Conservation (phyloP, 35 echinoderm and acorn worm genomes). For the Chiridota heheva region DNA sequence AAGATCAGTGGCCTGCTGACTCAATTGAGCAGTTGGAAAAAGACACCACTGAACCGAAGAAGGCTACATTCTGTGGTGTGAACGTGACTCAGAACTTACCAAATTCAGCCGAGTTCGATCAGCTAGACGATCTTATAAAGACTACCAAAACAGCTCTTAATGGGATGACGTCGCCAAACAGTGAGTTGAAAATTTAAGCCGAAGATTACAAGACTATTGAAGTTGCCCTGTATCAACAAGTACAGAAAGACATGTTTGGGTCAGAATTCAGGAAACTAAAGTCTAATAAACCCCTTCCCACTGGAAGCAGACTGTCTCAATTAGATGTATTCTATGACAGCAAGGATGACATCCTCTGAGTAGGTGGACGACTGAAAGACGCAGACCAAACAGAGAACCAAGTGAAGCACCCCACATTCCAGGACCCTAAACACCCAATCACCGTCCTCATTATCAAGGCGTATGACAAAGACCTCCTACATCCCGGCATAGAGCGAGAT, state of each 20-base stretch:
- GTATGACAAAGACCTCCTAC: slow-evolving; percentile 15
- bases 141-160: background rate
- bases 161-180: background rate
- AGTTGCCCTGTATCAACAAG: background rate
- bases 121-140: background rate
- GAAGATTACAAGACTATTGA: background rate
- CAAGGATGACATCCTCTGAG: background rate
- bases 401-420: slow-evolving; percentile 9
- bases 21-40: background rate
- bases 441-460: slow-evolving; percentile 14
- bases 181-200: background rate
- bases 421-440: slow-evolving; percentile 4
- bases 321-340: background rate
- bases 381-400: background rate
- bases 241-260: background rate
- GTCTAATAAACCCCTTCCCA: background rate
- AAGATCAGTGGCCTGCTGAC: slow-evolving; percentile 7
- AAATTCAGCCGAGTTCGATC: background rate
- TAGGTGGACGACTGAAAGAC: background rate
- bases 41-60: background rate
- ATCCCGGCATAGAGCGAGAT: slow-evolving; percentile 6
- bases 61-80: background rate
- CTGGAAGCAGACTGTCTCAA: background rate
- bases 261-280: background rate
- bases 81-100: background rate